These are phyloP conservation scores for Euschistus heros DNA, from an alignment of 1,140 invertebrate genomes.

Conservation along the genomic window DNA sequence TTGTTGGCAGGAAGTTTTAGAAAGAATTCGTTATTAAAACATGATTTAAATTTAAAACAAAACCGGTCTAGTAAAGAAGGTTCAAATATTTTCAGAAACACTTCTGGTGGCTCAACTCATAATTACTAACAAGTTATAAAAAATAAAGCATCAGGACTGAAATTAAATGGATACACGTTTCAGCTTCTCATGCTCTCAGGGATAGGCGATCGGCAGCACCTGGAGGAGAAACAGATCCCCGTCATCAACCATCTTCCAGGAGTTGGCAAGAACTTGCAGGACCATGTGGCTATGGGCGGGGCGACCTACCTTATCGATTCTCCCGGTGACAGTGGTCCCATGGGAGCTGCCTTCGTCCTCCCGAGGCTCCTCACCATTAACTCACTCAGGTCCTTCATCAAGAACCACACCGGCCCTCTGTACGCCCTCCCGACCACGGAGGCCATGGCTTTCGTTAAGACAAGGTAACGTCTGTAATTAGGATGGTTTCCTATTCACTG, in stretches of 20 bases:
- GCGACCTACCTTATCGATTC: constrained; percentile 45
- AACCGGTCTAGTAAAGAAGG: too few species aligned
- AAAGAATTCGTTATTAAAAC: too few species aligned
- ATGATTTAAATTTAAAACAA: too few species aligned
- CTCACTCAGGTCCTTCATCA: constrained; percentile 44
- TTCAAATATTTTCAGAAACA: background rate
- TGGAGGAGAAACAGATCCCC: constrained; percentile 42
- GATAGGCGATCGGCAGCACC: constrained; percentile 53
- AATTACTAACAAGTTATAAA: background rate
- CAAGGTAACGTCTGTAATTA: constrained; percentile 38
- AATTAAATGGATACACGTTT: background rate
- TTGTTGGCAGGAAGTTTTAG: too few species aligned
- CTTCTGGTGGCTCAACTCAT: background rate
- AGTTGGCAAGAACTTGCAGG: constrained; percentile 71
- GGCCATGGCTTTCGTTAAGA: constrained; percentile 64
- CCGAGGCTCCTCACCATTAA: constrained; percentile 42
- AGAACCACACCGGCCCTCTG: constrained; percentile 45
- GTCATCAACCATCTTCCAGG: constrained; percentile 49
- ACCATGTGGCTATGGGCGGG: constrained; percentile 56
- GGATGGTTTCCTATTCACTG: too few species aligned
- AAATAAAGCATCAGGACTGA: background rate
- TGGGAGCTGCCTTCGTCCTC: constrained; percentile 46
- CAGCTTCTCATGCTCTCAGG: constrained; percentile 68
- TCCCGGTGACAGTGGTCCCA: constrained; percentile 37
- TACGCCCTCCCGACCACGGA: constrained; percentile 58